A percentile compares a stretch with the other conserved stretches of the same genome.
Conservation (phyloP, 2,797 vertebrate genomes). For the Graptemys geographica region DNA sequence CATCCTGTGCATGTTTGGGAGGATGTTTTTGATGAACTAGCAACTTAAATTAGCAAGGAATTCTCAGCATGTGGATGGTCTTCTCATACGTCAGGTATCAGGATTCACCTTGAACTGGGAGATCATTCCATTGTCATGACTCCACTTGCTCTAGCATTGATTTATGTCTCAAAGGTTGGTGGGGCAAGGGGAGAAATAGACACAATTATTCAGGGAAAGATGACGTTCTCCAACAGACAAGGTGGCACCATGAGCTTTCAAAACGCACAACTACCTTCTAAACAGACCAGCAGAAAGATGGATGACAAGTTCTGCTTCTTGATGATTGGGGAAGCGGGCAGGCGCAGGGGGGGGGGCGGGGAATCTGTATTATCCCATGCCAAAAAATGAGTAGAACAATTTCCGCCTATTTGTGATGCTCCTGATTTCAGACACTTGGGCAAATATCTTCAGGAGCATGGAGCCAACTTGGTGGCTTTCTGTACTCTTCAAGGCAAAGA, state of each 20-base stretch:
- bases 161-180: conserved; percentile 50
- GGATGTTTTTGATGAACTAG: conserved; percentile 89
- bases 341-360: background rate
- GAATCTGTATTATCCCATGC: background rate
- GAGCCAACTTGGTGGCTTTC: background rate
- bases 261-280: conserved; percentile 11
- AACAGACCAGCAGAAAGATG: conserved; percentile 17
- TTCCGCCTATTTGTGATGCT: background rate
- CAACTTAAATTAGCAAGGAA: conserved; percentile 87
- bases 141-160: conserved; percentile 34
- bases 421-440: background rate
- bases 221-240: conserved; percentile 51
- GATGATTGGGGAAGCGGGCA: background rate
- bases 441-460: background rate
- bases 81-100: conserved; percentile 70
- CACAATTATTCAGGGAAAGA: conserved; percentile 57
- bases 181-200: conserved; percentile 39
- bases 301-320: background rate
- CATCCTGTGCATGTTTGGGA: conserved; percentile 79
- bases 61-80: conserved; percentile 86
- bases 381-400: conserved; percentile 5
- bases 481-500: background rate
- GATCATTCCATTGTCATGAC: conserved; percentile 66
- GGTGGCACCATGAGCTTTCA: conserved; percentile 2
- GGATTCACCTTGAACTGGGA: conserved; percentile 73